Evolutionary conservation across 2,888 invertebrate species (phyloP).

Genomic region (Drosophila histrio): DNA sequence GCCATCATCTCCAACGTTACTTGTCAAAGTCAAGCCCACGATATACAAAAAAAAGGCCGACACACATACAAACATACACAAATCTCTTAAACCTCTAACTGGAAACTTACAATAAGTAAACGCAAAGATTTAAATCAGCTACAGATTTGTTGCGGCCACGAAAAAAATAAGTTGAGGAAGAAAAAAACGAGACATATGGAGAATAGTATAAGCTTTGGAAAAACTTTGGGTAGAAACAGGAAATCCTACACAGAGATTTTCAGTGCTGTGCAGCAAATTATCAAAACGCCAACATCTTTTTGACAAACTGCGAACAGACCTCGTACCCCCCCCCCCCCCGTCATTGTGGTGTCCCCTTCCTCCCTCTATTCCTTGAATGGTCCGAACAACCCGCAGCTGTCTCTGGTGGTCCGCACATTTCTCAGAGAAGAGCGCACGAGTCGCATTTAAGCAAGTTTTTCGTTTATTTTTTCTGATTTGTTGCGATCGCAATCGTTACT

Average conservation of each 20-base stretch:
- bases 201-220: conserved; percentile 35
- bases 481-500: conserved; percentile 72
- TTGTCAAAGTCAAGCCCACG: conserved; percentile 70
- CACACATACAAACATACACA: conserved; percentile 16
- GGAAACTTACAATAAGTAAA: conserved; percentile 73
- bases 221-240: conserved; percentile 65
- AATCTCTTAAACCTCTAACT: conserved; percentile 64
- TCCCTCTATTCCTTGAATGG: conserved; percentile 13
- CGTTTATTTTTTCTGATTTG: conserved; percentile 61
- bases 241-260: conserved; percentile 70
- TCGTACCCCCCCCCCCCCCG: conserved; percentile 3
- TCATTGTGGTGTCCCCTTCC: not conserved
- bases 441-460: conserved; percentile 55
- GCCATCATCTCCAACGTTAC: conserved; percentile 36
- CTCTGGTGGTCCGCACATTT: conserved; percentile 67
- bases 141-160: conserved; percentile 60
- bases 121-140: conserved; percentile 72
- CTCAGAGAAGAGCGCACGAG: conserved; percentile 57
- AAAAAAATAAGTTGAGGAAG: conserved; percentile 3
- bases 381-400: conserved; percentile 46
- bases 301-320: conserved; percentile 72
- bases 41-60: conserved; percentile 40
- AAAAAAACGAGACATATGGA: conserved; percentile 29
- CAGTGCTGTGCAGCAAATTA: conserved; percentile 70
- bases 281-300: conserved; percentile 78